Conservation (phyloP, 2,888 invertebrate genomes). For the Hetaerina titia region DNA sequence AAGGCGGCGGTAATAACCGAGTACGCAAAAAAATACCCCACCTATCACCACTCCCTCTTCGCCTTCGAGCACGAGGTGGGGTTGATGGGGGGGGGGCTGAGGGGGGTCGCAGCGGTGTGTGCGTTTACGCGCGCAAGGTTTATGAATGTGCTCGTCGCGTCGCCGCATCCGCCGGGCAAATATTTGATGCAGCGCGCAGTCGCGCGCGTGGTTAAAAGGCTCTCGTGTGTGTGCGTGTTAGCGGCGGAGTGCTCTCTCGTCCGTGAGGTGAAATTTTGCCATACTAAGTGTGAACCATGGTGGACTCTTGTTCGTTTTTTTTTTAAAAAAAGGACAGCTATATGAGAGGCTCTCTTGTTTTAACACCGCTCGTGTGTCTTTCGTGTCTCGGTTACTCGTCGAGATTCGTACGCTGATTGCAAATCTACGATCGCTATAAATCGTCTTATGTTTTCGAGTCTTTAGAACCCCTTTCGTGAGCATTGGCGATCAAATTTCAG, state of each 20-base stretch:
- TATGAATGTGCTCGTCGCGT: not conserved
- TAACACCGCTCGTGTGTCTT: not conserved
- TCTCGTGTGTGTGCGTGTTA: not conserved
- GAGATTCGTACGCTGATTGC: no score
- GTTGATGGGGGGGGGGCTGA: not conserved
- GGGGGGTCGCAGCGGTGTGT: not conserved
- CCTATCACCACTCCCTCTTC: not conserved
- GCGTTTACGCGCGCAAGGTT: not conserved
- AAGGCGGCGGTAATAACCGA: not conserved
- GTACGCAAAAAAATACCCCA: not conserved
- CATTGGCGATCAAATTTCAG: no score
- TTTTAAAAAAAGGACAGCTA: no score
- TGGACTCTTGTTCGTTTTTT: no score
- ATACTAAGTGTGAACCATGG: not conserved
- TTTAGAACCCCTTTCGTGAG: no score
- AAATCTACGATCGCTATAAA: no score
- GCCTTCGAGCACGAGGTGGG: no score
- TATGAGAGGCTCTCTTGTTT: not conserved
- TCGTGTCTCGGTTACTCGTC: not conserved
- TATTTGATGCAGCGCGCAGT: constrained; percentile 1
- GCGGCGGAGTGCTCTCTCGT: not conserved
- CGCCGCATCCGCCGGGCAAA: not conserved
- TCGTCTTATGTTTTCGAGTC: no score
- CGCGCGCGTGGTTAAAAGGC: not conserved
- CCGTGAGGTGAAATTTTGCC: not conserved